Conservation (phyloP, 2,797 vertebrate genomes). For the Coilia nasus region DNA sequence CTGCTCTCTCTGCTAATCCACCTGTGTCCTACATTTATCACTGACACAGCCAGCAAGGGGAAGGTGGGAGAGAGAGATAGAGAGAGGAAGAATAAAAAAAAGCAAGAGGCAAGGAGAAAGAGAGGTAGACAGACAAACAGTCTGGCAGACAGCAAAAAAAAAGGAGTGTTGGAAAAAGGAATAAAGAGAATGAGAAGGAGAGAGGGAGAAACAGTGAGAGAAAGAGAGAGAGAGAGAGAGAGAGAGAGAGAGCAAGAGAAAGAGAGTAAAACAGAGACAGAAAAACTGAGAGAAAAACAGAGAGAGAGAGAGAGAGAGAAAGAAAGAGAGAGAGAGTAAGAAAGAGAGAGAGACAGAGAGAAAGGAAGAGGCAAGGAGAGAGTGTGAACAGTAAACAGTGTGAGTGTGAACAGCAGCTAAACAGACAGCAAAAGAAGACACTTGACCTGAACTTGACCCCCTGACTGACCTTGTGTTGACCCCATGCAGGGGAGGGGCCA, state of each 20-base stretch:
- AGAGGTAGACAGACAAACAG: neutral
- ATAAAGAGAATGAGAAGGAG: neutral
- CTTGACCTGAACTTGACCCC: constrained; percentile 4
- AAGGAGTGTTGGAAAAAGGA: neutral
- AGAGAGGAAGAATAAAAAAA: neutral
- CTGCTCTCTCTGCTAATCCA: constrained; percentile 42
- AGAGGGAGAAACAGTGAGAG: neutral
- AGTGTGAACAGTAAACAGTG: too few relatives aligned
- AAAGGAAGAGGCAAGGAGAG: too few relatives aligned
- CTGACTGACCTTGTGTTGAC: neutral
- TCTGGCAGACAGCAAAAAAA: too few relatives aligned
- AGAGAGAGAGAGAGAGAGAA: neutral
- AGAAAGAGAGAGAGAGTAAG: neutral
- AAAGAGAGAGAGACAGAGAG: neutral
- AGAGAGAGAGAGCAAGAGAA: neutral
- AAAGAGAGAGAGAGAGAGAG: constrained; percentile 13
- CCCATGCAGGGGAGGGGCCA: neutral
- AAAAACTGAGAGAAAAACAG: neutral
- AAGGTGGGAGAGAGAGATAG: constrained; percentile 14
- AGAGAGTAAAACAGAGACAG: neutral
- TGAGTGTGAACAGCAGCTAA: too few relatives aligned
- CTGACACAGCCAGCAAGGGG: constrained; percentile 35
- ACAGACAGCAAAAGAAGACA: neutral
- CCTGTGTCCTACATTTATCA: constrained; percentile 51
- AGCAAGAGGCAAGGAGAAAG: neutral